These are phyloP conservation scores for Pachypsylla venusta DNA, from an alignment of 1,140 invertebrate species.

Conservation along the genomic window DNA sequence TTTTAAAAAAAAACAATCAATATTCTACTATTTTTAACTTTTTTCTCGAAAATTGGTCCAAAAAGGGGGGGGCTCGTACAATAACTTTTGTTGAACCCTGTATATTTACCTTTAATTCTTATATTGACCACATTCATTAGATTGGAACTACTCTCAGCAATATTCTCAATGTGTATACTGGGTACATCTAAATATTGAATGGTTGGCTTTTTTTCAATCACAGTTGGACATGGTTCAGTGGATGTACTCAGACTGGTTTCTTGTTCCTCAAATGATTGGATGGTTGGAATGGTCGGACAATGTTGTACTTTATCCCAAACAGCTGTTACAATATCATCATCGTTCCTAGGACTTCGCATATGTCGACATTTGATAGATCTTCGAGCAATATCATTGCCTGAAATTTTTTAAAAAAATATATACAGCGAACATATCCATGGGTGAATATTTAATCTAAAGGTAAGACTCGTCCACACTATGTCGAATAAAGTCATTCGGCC, in stretches of 20 bases:
- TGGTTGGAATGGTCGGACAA: neutral
- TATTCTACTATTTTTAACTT: no score
- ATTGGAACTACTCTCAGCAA: neutral
- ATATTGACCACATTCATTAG: slow-evolving; percentile 7
- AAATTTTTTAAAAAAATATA: no score
- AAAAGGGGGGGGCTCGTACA: no score
- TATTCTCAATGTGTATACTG: neutral
- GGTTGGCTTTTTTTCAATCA: neutral
- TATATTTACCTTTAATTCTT: slow-evolving; percentile 8
- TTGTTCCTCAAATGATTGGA: no score
- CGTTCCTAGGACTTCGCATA: slow-evolving; percentile 21
- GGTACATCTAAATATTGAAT: slow-evolving; percentile 4
- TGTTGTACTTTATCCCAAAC: neutral
- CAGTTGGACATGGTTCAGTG: neutral
- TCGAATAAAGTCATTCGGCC: no score
- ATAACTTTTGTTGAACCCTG: no score
- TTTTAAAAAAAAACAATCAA: no score
- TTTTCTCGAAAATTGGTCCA: no score
- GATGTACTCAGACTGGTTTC: neutral
- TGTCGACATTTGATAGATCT: slow-evolving; percentile 39
- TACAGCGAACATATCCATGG: no score
- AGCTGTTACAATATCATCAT: slow-evolving; percentile 1
- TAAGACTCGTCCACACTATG: no score
- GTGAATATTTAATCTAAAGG: no score
- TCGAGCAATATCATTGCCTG: slow-evolving; percentile 52